A percentile compares a stretch with the other conserved stretches of the same genome.
These are phyloP conservation scores for Rhodinocichla rosea DNA, from an alignment of 2,113 vertebrate genomes.

Conservation along the genomic window DNA sequence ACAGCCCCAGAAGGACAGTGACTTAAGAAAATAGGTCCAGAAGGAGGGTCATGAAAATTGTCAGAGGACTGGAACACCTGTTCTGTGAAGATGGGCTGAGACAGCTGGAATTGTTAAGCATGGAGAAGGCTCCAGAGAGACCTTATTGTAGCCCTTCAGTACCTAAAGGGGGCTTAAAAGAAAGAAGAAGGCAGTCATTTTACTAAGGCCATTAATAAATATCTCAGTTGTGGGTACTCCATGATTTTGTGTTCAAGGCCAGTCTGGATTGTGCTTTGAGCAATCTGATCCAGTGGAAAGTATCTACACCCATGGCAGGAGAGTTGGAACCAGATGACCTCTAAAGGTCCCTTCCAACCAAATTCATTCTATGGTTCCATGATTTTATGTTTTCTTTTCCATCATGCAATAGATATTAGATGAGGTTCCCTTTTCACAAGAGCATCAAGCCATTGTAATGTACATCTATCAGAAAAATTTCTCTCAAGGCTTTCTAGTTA, in stretches of 20 bases:
- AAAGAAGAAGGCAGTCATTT: background rate
- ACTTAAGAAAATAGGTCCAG: background rate
- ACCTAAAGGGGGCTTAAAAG: background rate
- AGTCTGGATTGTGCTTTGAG: background rate
- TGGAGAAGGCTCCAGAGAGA: background rate
- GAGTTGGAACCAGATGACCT: background rate
- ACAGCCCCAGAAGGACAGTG: background rate
- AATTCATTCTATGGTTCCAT: background rate
- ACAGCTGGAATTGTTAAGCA: rapidly evolving
- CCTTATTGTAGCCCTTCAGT: background rate
- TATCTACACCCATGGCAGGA: background rate
- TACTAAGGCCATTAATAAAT: background rate
- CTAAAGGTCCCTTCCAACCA: background rate
- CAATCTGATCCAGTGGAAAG: background rate
- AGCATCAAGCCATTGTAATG: background rate
- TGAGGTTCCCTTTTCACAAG: background rate
- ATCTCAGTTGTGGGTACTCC: background rate
- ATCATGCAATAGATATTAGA: background rate
- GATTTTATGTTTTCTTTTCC: background rate
- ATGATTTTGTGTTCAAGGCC: background rate
- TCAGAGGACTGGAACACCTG: background rate
- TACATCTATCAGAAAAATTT: background rate
- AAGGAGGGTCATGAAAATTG: background rate
- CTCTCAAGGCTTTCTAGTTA: background rate
- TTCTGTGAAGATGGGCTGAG: background rate